Percentiles rank a stretch among this genome's conserved stretches.
Conservation (phyloP, 2,888 invertebrate genomes). For the Folsomia candida region DNA sequence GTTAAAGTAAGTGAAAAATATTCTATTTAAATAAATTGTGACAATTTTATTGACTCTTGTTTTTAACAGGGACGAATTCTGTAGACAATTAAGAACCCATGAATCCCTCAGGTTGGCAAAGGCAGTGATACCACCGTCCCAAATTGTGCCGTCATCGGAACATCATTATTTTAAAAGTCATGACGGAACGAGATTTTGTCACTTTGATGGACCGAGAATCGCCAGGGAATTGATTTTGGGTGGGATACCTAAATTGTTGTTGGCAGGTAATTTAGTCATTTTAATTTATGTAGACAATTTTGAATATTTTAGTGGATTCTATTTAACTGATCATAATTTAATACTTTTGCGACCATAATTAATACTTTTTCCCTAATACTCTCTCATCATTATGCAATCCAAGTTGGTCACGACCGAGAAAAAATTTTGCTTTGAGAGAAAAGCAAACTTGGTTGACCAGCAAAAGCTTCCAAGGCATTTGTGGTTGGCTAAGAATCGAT, state of each 20-base stretch:
- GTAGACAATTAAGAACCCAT: not conserved
- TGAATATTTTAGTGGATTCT: too few species aligned
- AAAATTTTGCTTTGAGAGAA: too few species aligned
- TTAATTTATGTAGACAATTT: too few species aligned
- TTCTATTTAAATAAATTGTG: not conserved
- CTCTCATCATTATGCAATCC: too few species aligned
- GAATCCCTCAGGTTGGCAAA: not conserved
- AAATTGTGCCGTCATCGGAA: not conserved
- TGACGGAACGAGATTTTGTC: not conserved
- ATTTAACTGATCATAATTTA: too few species aligned
- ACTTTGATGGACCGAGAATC: conserved; percentile 9
- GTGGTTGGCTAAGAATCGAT: too few species aligned
- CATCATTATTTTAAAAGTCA: conserved; percentile 1
- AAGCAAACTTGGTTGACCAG: too few species aligned
- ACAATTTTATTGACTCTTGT: not conserved
- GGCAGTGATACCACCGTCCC: not conserved
- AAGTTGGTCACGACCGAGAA: too few species aligned
- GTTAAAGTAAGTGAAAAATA: not conserved
- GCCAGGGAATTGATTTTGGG: not conserved
- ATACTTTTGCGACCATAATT: too few species aligned
- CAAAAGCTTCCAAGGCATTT: too few species aligned
- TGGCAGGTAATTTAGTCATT: not conserved
- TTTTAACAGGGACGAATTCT: conserved; percentile 4
- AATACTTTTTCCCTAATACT: too few species aligned
- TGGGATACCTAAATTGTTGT: not conserved